Percentiles rank a stretch among this genome's conserved stretches.
Conservation (phyloP, 2,113 vertebrate species). For the Muntiacus reevesi region DNA sequence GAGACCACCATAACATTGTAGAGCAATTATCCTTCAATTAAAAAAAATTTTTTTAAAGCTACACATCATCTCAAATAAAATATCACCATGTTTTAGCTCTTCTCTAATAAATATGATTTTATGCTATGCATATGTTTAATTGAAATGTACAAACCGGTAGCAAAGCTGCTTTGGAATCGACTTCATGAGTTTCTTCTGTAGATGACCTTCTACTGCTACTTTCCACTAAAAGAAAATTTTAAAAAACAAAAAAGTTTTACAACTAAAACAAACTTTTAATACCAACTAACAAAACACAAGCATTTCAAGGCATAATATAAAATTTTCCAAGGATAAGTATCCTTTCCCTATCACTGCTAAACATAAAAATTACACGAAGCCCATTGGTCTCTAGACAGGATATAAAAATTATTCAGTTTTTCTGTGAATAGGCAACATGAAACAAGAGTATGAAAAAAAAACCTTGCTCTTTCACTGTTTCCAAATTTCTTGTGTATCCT, state of each 20-base stretch:
- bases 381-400: neutral
- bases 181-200: conserved; percentile 86
- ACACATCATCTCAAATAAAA: neutral
- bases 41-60: neutral
- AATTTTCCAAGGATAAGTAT: neutral
- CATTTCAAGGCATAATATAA: neutral
- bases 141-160: conserved; percentile 83
- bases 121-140: neutral
- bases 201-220: conserved; percentile 82
- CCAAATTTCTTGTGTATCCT: neutral
- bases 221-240: conserved; percentile 76
- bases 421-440: conserved; percentile 8
- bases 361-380: neutral
- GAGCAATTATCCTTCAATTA: neutral
- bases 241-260: neutral
- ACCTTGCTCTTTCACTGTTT: neutral
- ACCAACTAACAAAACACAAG: neutral
- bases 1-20: neutral
- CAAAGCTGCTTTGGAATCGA: conserved; percentile 88
- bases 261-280: neutral
- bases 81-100: neutral
- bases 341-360: neutral
- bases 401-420: neutral
- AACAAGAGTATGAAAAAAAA: neutral
- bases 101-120: neutral